These are phyloP conservation scores for Dolichallabes microphthalmus DNA, from an alignment of 2,113 vertebrate genomes.

Conservation along the genomic window DNA sequence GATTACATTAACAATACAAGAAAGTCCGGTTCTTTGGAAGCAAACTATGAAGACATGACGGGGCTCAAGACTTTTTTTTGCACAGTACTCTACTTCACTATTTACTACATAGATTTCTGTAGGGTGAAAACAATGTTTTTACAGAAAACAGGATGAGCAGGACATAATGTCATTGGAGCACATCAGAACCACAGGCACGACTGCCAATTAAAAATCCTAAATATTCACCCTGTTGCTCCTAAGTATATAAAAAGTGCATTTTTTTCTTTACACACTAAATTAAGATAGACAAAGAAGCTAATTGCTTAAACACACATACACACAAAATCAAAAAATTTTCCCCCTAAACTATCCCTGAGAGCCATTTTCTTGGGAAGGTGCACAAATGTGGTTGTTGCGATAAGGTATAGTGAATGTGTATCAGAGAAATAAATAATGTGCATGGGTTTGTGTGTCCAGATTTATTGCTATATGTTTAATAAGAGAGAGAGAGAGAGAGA, in stretches of 20 bases:
- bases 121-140: not conserved
- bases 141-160: not conserved
- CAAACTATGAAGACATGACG: too few relatives aligned
- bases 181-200: not conserved
- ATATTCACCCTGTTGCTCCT: not conserved
- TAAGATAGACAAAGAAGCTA: not conserved
- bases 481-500: not conserved
- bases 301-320: not conserved
- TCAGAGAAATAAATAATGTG: slow-evolving; percentile 10
- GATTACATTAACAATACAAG: too few relatives aligned
- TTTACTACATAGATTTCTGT: not conserved
- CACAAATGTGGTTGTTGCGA: not conserved
- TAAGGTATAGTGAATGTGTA: slow-evolving; percentile 35
- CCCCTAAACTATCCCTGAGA: slow-evolving; percentile 21
- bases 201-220: not conserved
- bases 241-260: not conserved
- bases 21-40: too few relatives aligned
- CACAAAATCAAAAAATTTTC: not conserved
- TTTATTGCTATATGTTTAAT: slow-evolving; percentile 29
- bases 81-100: not conserved
- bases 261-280: not conserved
- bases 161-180: not conserved
- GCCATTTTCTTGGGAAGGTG: not conserved
- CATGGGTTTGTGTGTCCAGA: not conserved
- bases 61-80: too few relatives aligned